Base-by-base conservation (phyloP, 1,140 invertebrate species). In the Batillaria attramentaria region DNA sequence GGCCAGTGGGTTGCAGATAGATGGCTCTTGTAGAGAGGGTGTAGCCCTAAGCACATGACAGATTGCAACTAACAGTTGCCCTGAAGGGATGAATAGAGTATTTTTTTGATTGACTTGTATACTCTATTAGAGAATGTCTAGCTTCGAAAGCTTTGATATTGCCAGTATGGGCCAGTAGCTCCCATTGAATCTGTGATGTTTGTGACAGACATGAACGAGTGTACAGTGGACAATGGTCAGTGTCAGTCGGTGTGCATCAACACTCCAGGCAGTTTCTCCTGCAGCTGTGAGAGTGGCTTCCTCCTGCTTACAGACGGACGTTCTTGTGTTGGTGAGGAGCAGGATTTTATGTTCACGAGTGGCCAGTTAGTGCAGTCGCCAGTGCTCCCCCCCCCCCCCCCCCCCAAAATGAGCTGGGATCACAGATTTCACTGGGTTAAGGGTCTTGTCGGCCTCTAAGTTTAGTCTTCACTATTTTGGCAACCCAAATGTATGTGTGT, bases 231-330 rank as follows among this genome's bases (percentile, higher is more conserved):
- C 72, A 93, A 93, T 77, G 93, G 92, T 16, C 91, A 93, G 0
- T 96, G 95, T 86, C 89, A 91, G 43, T 90, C 92, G 1, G 88
- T 93, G 1, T 97, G 96, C 86, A 87, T 94, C 0, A 96, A 97
- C 87, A 93, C 94, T 41, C 92, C 93, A 1, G 95, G 95, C 0
- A 93, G 94, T 54, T 95, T 94, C 89, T 92, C 93, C 42, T 98
- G 97, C 87, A 93, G 93, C 28, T 98, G 97, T 89, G 93, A 94
- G 81, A 92, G 93, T 76, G 95, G 95, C 28, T 95, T 94, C 91
- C 79, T 85, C 3, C 85, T 91, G 10, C 79, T 86, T 39, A 87
- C 89, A 16, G 93, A 94, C 88, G 92, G 93, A 13, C 93, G 94
- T 80, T 93, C 94, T 77, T 96, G 95, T 90, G 92, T 95, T 78